Evolutionary conservation across 1,140 invertebrate species (phyloP).

Genomic region (Harlomillsia oculata): DNA sequence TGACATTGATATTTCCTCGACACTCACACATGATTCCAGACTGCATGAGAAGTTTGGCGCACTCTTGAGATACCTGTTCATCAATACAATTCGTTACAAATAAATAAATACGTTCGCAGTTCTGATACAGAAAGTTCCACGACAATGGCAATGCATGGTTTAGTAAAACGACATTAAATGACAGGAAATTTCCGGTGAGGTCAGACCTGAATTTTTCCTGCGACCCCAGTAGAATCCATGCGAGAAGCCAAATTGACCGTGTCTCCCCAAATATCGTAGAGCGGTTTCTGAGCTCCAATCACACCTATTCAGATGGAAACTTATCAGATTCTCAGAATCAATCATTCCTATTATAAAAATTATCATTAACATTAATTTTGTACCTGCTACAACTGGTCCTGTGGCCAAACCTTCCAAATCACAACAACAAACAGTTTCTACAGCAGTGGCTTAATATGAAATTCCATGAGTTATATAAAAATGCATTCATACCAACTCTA

Average conservation of each 20-base stretch:
- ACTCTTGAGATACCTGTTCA: conserved; percentile 57
- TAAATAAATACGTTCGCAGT: background rate
- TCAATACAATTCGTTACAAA: background rate
- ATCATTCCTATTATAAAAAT: no score
- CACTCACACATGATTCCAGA: conserved; percentile 58
- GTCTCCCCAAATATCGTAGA: conserved; percentile 82
- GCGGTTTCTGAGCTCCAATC: conserved; percentile 20
- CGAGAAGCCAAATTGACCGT: conserved; percentile 88
- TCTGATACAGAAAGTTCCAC: background rate
- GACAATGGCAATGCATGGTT: no score
- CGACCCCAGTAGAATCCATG: conserved; percentile 74
- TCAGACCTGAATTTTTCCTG: conserved; percentile 65
- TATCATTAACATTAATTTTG: no score
- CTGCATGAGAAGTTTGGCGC: conserved; percentile 56
- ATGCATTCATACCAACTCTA: conserved; percentile 43
- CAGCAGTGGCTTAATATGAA: background rate
- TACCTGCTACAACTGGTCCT: conserved; percentile 76
- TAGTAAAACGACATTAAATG: background rate
- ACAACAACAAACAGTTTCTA: no score
- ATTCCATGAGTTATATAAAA: background rate
- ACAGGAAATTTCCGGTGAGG: background rate
- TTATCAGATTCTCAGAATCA: no score
- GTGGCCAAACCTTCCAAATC: conserved; percentile 50
- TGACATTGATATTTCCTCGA: conserved; percentile 61
- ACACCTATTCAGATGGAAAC: no score